A percentile compares a stretch with the other conserved stretches of the same genome.
These are phyloP conservation scores for Zhuqinia jingwanae DNA, from an alignment of 2,888 invertebrate genomes.

Conservation along the genomic window DNA sequence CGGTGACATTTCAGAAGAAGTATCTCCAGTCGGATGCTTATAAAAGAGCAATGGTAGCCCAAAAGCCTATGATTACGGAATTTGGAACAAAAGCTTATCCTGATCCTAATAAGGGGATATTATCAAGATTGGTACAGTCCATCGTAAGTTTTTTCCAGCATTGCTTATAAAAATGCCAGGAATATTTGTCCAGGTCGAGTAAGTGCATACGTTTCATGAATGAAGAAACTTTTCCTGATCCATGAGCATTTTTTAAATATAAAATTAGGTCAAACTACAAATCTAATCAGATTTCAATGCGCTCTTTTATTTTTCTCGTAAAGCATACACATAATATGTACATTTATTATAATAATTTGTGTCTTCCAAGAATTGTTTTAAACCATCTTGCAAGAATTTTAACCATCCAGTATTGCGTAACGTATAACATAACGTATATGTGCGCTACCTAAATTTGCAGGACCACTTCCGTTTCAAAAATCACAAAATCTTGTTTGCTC, in stretches of 20 bases:
- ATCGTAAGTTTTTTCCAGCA: constrained; percentile 78
- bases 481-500: constrained; percentile 27
- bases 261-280: background rate
- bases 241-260: background rate
- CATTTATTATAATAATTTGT: too few species aligned
- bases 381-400: too few species aligned
- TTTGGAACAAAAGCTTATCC: constrained; percentile 81
- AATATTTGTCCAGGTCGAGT: background rate
- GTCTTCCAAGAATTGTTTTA: too few species aligned
- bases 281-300: background rate
- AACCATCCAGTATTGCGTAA: background rate
- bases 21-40: constrained; percentile 82
- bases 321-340: too few species aligned
- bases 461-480: constrained; percentile 23
- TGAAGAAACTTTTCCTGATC: background rate
- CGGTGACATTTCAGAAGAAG: constrained; percentile 80
- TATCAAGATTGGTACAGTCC: constrained; percentile 78
- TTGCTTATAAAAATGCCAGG: background rate
- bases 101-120: constrained; percentile 76
- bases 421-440: background rate
- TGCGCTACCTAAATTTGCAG: background rate
- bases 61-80: constrained; percentile 81
- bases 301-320: too few species aligned
- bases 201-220: background rate
- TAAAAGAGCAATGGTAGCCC: constrained; percentile 81